phyloP scores from a whole-genome alignment of 1,140 invertebrate genomes.

The Drosophila seguyi region DNA sequence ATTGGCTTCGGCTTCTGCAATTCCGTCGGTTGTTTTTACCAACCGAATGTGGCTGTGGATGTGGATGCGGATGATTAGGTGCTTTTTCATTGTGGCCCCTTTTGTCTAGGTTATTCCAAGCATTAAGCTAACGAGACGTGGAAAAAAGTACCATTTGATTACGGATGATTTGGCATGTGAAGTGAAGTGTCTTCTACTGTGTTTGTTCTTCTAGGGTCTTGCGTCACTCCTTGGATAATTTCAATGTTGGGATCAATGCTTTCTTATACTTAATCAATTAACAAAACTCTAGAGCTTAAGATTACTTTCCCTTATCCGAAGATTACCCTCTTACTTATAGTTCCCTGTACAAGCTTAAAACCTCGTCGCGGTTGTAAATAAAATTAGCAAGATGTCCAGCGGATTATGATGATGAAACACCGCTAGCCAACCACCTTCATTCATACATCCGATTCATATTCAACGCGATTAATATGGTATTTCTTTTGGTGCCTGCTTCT shows the following conservation, averaged over 20 bases:
- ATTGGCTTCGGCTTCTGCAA: slow-evolving; percentile 55
- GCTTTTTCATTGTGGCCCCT: slow-evolving; percentile 54
- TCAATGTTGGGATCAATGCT: slow-evolving; percentile 6
- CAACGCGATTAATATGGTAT: slow-evolving; percentile 50
- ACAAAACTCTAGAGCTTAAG: background rate
- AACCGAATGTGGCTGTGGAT: background rate
- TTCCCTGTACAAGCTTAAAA: slow-evolving; percentile 1
- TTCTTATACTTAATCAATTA: background rate
- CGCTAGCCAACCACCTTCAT: slow-evolving; percentile 13
- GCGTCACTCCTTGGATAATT: slow-evolving; percentile 12
- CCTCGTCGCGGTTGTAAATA: slow-evolving; percentile 18
- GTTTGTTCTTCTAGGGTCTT: slow-evolving; percentile 16
- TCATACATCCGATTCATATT: slow-evolving; percentile 52
- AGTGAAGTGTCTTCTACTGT: slow-evolving; percentile 12
- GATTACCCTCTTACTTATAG: background rate
- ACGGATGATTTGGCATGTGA: slow-evolving; percentile 27
- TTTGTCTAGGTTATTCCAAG: slow-evolving; percentile 61
- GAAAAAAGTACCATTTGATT: slow-evolving; percentile 42
- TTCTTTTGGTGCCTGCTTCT: slow-evolving; percentile 41
- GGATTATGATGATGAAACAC: slow-evolving; percentile 32
- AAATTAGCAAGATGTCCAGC: slow-evolving; percentile 32
- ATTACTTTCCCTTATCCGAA: background rate
- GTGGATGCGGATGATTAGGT: slow-evolving; percentile 47
- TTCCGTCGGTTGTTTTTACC: slow-evolving; percentile 30
- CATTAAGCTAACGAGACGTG: slow-evolving; percentile 36